These are phyloP conservation scores for Ditula angustiorana DNA, from an alignment of 2,888 invertebrate genomes.

Conservation along the genomic window DNA sequence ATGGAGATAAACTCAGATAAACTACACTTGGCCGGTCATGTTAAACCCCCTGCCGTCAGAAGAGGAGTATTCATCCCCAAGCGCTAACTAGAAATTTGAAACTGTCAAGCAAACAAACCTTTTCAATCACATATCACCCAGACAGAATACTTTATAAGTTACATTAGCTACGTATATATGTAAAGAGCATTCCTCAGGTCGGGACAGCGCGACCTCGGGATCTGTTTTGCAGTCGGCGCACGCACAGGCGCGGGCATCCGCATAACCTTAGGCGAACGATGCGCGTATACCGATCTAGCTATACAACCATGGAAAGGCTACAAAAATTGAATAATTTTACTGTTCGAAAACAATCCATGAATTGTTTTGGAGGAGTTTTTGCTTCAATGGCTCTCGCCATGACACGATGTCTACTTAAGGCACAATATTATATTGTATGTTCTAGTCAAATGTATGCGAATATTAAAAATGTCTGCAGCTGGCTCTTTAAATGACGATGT, in stretches of 20 bases:
- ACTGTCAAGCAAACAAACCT: slow-evolving; percentile 1
- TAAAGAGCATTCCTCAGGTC: slow-evolving; percentile 34
- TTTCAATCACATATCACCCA: slow-evolving; percentile 24
- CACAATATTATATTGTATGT: too few relatives aligned
- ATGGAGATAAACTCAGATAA: too few relatives aligned
- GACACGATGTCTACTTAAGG: too few relatives aligned
- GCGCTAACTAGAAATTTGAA: background rate
- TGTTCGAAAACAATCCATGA: too few relatives aligned
- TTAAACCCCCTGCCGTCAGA: too few relatives aligned
- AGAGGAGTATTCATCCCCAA: too few relatives aligned
- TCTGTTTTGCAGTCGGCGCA: slow-evolving; percentile 37
- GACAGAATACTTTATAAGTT: slow-evolving; percentile 28
- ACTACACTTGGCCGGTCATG: too few relatives aligned
- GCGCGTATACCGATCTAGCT: slow-evolving; percentile 6
- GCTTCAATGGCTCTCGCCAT: too few relatives aligned
- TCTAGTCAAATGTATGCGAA: too few relatives aligned
- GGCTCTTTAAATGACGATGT: too few relatives aligned
- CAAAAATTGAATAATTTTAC: background rate
- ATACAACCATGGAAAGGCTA: background rate
- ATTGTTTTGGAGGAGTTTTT: too few relatives aligned
- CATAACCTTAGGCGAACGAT: slow-evolving; percentile 34
- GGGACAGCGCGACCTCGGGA: slow-evolving; percentile 38
- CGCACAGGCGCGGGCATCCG: slow-evolving; percentile 39
- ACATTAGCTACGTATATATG: slow-evolving; percentile 14
- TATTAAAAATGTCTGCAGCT: too few relatives aligned